phyloP scores from a whole-genome alignment of 2,888 invertebrate genomes.

The Coelogynopora nodosa region DNA sequence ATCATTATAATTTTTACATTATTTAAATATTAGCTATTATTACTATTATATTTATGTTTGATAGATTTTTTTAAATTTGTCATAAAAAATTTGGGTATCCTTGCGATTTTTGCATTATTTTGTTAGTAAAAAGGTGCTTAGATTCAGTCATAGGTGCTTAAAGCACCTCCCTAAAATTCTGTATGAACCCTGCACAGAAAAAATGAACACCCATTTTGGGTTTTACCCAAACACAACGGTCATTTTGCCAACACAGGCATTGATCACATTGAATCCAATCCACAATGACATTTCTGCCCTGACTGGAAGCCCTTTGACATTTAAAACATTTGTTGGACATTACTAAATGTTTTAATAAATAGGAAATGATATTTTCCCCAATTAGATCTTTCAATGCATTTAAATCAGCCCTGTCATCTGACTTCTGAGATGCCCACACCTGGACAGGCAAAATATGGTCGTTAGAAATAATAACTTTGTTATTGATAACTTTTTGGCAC shows the following conservation, averaged over 20 bases:
- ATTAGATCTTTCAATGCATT: not conserved
- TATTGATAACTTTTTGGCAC: not conserved
- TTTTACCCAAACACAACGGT: not conserved
- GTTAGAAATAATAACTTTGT: not conserved
- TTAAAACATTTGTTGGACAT: not conserved
- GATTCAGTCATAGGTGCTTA: too few relatives aligned
- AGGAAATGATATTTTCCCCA: not conserved
- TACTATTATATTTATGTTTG: too few relatives aligned
- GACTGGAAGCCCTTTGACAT: too few relatives aligned
- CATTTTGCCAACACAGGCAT: not conserved
- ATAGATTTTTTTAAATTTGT: too few relatives aligned
- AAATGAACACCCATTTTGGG: not conserved
- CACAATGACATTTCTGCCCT: not conserved
- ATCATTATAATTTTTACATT: too few relatives aligned
- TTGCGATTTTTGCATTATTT: too few relatives aligned
- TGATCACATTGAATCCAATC: not conserved
- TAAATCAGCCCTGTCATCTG: not conserved
- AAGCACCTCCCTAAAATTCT: too few relatives aligned
- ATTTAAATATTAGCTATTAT: too few relatives aligned
- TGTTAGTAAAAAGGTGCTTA: too few relatives aligned
- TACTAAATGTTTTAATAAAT: not conserved
- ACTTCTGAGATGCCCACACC: not conserved
- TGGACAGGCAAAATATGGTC: not conserved
- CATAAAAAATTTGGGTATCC: too few relatives aligned
- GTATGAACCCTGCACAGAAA: too few relatives aligned